Base-by-base conservation (phyloP, 2,113 vertebrate genomes). In the Oncorhynchus nerka region DNA sequence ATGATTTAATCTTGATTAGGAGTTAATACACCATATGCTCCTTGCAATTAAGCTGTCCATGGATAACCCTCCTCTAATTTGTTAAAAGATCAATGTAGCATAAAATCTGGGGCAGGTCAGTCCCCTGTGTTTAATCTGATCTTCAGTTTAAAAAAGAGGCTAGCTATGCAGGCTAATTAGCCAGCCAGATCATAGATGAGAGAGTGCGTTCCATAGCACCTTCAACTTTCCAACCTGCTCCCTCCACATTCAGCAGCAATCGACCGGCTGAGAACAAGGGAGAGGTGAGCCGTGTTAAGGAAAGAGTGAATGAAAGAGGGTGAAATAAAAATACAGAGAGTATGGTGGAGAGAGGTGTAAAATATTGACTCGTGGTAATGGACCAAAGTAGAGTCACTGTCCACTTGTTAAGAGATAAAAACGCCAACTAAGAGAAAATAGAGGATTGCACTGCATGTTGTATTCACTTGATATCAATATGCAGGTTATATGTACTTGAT, bases 1-100 rank as follows among this genome's bases (percentile, higher is more conserved):
- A 89, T 81, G 83, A 93, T 92, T 93, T 86, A 87, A 91, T 93
- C 91, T 93, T 91, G 85, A 93, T 93, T 90, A 94, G 85, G 84
- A 89, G 83, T 89, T 93, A 92, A 93, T 92, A 82, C 76, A 84
- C 87, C 91, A 91, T 93, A 92, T 90, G 90, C 90, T 90, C 84
- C 88, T 86, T 81, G 88, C 89, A 92, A 93, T 93, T 92, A 94
- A 82, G 86, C 87, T 89, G 89, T 92, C 91, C 75, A 68, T 84
- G 85, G 88, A 91, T 90, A 92, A 91, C 91, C 91, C 86, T 87
- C 83, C 83, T 86, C 80, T 91, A 90, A 94, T 93, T 92, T 93
- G 89, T 92, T 92, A 88, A 89, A 84, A 91, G 89, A 91, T 92
- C 92, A 93, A 91, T 90, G 90, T 89, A 91, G 91, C 88, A 82